phyloP scores from a whole-genome alignment of 2,888 invertebrate species.

The Ormyrus rosae region DNA sequence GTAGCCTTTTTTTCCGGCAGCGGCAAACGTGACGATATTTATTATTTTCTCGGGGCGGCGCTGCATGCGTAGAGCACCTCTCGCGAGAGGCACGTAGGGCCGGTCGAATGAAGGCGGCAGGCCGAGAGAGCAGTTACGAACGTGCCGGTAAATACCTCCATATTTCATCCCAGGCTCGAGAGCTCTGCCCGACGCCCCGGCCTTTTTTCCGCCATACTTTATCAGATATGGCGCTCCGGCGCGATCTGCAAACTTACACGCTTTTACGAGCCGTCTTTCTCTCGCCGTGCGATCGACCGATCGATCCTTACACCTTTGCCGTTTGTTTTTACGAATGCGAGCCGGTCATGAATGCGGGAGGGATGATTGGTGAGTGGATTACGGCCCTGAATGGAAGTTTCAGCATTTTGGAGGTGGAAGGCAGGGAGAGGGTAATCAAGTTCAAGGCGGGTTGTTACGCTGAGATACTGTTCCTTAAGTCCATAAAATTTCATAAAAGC shows the following conservation, averaged over 20 bases:
- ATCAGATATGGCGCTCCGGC: neutral
- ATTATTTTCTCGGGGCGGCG: slow-evolving; percentile 37
- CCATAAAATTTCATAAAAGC: too few species aligned
- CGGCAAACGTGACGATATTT: slow-evolving; percentile 53
- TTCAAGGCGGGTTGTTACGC: too few species aligned
- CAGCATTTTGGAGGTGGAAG: too few species aligned
- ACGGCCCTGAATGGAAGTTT: neutral
- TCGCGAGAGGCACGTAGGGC: slow-evolving; percentile 36
- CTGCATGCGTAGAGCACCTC: slow-evolving; percentile 1
- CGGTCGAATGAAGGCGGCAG: neutral
- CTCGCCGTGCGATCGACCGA: neutral
- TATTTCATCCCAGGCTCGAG: slow-evolving; percentile 44
- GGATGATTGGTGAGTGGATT: too few species aligned
- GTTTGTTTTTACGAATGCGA: neutral
- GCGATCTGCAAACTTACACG: slow-evolving; percentile 1
- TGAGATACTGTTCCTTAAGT: too few species aligned
- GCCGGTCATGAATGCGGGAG: neutral
- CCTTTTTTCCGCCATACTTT: slow-evolving; percentile 14
- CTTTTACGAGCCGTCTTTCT: slow-evolving; percentile 17
- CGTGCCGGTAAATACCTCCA: slow-evolving; percentile 53
- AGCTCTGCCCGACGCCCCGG: neutral
- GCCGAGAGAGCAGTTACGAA: slow-evolving; percentile 30
- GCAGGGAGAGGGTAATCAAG: too few species aligned
- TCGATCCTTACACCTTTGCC: neutral
- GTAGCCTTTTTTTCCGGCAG: neutral